Evolutionary conservation across 2,888 invertebrate genomes (phyloP).

Genomic region (Augiades crinisus): DNA sequence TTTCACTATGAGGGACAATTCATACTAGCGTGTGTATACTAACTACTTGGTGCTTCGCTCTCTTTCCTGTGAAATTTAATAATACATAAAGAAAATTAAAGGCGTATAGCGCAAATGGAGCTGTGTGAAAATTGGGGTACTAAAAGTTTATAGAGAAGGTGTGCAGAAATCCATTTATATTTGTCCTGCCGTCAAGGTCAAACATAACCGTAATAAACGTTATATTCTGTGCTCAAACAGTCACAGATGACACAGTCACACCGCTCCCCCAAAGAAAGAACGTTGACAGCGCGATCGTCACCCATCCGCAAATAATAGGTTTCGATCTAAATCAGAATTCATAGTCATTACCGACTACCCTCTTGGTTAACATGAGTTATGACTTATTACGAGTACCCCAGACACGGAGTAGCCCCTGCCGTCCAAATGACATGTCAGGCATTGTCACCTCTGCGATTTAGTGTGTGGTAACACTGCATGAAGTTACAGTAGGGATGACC

Average conservation of each 20-base stretch:
- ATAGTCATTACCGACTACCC: constrained; percentile 57
- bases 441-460: constrained; percentile 74
- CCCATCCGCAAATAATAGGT: constrained; percentile 57
- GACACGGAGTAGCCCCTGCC: constrained; percentile 61
- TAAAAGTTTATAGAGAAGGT: no score
- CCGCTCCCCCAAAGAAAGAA: constrained; percentile 33
- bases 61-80: no score
- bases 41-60: no score
- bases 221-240: no score
- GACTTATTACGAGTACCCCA: constrained; percentile 61
- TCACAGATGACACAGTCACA: constrained; percentile 57
- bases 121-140: no score
- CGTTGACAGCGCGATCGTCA: constrained; percentile 51
- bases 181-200: no score
- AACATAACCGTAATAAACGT: no score
- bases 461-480: constrained; percentile 53
- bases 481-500: constrained; percentile 44
- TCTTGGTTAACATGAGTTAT: constrained; percentile 70
- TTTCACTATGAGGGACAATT: no score
- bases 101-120: no score
- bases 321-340: constrained; percentile 63
- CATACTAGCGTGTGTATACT: no score
- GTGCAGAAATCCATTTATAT: no score
- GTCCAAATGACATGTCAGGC: constrained; percentile 72
- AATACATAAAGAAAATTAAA: no score